Conservation (phyloP, 2,797 vertebrate species). For the Etheostoma nigrum region DNA sequence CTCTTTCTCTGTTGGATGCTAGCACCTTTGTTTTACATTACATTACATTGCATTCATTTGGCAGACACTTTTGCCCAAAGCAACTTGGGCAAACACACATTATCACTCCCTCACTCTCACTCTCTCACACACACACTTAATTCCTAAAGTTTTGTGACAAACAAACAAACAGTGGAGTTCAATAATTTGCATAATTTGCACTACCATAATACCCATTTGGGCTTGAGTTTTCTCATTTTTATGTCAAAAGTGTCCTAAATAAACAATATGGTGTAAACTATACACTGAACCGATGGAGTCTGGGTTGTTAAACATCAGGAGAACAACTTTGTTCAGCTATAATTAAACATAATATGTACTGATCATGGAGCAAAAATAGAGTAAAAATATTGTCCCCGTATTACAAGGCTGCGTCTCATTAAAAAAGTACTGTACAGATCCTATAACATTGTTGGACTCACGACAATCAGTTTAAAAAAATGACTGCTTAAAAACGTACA, state of each 20-base stretch:
- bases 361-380: too few species aligned
- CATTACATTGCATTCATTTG: background rate
- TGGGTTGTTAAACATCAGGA: background rate
- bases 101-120: constrained; percentile 29
- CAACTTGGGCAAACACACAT: background rate
- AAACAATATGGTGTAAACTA: background rate
- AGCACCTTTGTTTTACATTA: constrained; percentile 34
- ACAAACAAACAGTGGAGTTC: constrained; percentile 44
- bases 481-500: too few species aligned
- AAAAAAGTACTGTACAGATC: background rate
- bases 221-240: background rate
- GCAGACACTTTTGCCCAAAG: background rate
- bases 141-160: constrained; percentile 34
- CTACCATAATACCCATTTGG: background rate
- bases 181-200: constrained; percentile 11
- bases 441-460: too few species aligned
- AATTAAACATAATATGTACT: background rate
- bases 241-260: background rate
- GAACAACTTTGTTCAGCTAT: background rate
- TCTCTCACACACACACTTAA: constrained; percentile 27
- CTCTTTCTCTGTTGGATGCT: constrained; percentile 58
- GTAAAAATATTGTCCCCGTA: too few species aligned
- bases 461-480: too few species aligned
- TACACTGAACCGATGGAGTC: background rate
- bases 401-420: background rate